These are phyloP conservation scores for Unio delphinus DNA, from an alignment of 2,888 invertebrate species.

Conservation along the genomic window DNA sequence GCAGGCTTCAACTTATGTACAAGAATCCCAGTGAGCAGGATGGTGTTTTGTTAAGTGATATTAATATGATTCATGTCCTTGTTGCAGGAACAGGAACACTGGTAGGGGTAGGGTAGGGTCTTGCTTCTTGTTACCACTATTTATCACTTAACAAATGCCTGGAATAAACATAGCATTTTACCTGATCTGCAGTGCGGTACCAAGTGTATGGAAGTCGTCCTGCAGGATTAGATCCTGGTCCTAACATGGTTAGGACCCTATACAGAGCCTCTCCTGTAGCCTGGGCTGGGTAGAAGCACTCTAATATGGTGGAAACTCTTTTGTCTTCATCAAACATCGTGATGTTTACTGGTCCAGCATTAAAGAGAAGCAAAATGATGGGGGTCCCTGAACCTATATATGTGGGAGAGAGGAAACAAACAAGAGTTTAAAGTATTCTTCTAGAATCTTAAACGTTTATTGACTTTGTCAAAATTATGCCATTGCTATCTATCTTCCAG, in stretches of 20 bases:
- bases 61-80: no score
- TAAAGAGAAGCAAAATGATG: slow-evolving; percentile 56
- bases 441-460: no score
- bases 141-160: background rate
- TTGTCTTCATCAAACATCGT: slow-evolving; percentile 47
- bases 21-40: no score
- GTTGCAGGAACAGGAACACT: no score
- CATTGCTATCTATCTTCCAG: no score
- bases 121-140: no score
- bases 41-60: no score
- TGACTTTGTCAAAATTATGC: no score
- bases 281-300: slow-evolving; percentile 64
- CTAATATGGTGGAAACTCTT: slow-evolving; percentile 50
- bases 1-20: no score
- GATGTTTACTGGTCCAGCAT: slow-evolving; percentile 63
- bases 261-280: slow-evolving; percentile 59
- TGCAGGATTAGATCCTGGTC: slow-evolving; percentile 45
- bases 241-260: slow-evolving; percentile 36
- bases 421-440: no score
- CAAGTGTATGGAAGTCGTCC: slow-evolving; percentile 65
- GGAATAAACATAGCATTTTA: slow-evolving; percentile 2
- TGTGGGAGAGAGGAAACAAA: no score
- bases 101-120: no score
- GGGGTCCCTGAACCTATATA: slow-evolving; percentile 17
- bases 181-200: slow-evolving; percentile 48